Evolutionary conservation across 2,888 invertebrate species (phyloP).

Genomic region (Cacoxenus indagator): DNA sequence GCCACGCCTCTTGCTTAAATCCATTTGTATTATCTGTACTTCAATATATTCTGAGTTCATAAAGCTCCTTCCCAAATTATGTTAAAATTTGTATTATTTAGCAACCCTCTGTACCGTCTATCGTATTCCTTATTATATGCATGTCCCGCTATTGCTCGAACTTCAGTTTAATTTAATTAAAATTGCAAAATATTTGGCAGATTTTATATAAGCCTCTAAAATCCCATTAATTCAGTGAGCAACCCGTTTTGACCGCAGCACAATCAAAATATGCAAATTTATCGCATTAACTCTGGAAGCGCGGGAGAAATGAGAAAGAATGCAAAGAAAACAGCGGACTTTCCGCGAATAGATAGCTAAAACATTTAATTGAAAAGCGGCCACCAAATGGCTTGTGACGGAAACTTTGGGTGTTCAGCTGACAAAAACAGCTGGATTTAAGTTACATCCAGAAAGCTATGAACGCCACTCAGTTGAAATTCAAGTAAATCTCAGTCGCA

Average conservation of each 20-base stretch:
- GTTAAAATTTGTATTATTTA: too few species aligned
- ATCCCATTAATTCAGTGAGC: slow-evolving; percentile 67
- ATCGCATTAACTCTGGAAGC: slow-evolving; percentile 61
- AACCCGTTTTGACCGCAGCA: slow-evolving; percentile 65
- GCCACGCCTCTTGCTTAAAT: too few species aligned
- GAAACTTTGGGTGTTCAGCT: slow-evolving; percentile 8
- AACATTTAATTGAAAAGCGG: slow-evolving; percentile 55
- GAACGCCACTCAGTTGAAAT: background rate
- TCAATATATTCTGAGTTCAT: too few species aligned
- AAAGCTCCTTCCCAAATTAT: too few species aligned
- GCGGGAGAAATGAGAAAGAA: slow-evolving; percentile 27
- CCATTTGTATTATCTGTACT: too few species aligned
- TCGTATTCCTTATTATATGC: too few species aligned
- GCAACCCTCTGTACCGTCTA: too few species aligned
- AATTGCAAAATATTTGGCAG: slow-evolving; percentile 63
- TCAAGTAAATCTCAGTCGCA: slow-evolving; percentile 55
- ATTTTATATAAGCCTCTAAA: slow-evolving; percentile 64
- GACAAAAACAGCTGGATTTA: background rate
- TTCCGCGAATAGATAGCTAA: slow-evolving; percentile 47
- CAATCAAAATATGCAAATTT: slow-evolving; percentile 68
- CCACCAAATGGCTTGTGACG: slow-evolving; percentile 24
- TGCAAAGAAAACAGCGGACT: slow-evolving; percentile 33
- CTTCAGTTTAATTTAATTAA: slow-evolving; percentile 62
- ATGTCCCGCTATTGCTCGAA: slow-evolving; percentile 39
- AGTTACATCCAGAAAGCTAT: background rate